Percentiles rank a stretch among this genome's conserved stretches.
Conservation (phyloP, 2,888 invertebrate species). For the Enoplolaimus lenunculus region DNA sequence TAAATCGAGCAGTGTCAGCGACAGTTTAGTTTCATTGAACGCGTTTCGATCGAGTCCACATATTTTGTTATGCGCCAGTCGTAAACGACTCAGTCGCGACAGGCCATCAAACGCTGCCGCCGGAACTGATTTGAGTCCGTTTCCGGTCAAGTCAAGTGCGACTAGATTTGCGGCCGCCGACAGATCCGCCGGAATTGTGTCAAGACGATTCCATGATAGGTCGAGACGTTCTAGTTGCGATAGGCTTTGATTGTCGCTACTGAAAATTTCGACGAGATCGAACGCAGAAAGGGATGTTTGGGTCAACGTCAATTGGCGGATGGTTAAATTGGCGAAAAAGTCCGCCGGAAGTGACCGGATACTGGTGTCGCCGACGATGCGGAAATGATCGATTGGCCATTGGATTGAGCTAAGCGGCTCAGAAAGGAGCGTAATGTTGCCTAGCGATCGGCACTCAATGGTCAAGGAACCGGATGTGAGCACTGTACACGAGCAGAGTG, state of each 20-base stretch:
- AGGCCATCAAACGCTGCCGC: neutral
- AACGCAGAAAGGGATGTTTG: neutral
- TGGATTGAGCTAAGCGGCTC: neutral
- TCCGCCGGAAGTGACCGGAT: neutral
- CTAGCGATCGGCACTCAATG: neutral
- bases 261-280: neutral
- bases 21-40: slow-evolving; percentile 30
- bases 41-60: slow-evolving; percentile 22
- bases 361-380: neutral
- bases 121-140: neutral
- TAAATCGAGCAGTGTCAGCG: slow-evolving; percentile 61
- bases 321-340: neutral
- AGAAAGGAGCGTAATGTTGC: neutral
- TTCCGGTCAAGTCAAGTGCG: slow-evolving; percentile 5
- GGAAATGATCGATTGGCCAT: neutral
- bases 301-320: neutral
- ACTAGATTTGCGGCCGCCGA: neutral
- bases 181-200: neutral
- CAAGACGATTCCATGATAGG: neutral
- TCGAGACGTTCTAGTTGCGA: neutral
- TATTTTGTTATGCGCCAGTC: neutral
- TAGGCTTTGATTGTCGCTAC: no score
- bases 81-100: neutral
- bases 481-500: neutral
- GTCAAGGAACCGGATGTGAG: neutral